phyloP scores from a whole-genome alignment of 2,797 vertebrate species.

The Peromyscus attwateri region DNA sequence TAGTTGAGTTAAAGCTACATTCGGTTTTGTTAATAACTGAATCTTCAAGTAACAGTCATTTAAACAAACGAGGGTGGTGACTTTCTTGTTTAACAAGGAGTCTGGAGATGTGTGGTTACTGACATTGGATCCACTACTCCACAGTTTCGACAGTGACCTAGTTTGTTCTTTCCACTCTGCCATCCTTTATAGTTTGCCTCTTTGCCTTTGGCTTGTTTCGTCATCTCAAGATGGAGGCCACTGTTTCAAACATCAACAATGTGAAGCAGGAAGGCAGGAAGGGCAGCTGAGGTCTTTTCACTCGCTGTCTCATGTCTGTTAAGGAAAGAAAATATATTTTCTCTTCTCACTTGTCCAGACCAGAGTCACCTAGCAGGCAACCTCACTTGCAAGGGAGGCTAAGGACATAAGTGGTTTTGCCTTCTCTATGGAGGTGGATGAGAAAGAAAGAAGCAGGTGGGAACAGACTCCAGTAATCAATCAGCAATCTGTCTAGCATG shows the following conservation, averaged over 20 bases:
- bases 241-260: constrained; percentile 36
- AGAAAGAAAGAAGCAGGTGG: constrained; percentile 28
- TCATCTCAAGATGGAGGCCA: neutral
- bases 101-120: constrained; percentile 3
- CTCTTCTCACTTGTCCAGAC: neutral
- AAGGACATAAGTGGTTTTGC: neutral
- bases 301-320: constrained; percentile 6
- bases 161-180: constrained; percentile 15
- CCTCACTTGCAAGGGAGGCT: neutral
- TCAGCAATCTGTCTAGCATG: constrained; percentile 22
- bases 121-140: constrained; percentile 14
- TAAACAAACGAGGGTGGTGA: neutral
- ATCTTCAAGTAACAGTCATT: constrained; percentile 27
- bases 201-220: constrained; percentile 21
- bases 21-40: constrained; percentile 42
- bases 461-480: neutral
- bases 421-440: constrained; percentile 3
- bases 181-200: neutral
- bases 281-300: neutral
- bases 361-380: neutral
- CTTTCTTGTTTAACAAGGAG: neutral
- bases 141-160: neutral
- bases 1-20: constrained; percentile 43
- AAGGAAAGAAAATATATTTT: constrained; percentile 49
- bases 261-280: neutral